phyloP scores from a whole-genome alignment of 2,888 invertebrate species.

The Rhopalosiphum nymphaeae region DNA sequence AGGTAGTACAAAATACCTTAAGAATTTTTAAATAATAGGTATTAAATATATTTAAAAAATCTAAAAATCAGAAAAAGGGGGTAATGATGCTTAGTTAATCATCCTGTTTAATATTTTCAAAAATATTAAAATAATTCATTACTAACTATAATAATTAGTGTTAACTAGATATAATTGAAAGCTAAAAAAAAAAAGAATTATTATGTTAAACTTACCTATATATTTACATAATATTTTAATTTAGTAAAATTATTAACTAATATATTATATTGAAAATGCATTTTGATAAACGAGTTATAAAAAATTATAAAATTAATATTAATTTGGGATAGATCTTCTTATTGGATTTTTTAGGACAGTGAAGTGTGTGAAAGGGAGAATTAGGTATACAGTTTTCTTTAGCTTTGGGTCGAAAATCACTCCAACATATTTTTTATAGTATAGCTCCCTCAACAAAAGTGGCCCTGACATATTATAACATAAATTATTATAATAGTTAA shows the following conservation, averaged over 20 bases:
- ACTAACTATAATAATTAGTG: neutral
- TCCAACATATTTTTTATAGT: neutral
- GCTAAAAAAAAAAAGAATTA: neutral
- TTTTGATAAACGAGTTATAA: neutral
- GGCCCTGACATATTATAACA: neutral
- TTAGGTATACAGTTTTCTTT: neutral
- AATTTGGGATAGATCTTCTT: neutral
- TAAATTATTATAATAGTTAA: conserved; percentile 6
- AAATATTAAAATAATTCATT: neutral
- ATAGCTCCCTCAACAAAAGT: neutral
- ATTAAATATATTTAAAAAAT: neutral
- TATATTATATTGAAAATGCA: too few species aligned
- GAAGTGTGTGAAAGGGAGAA: neutral
- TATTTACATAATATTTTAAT: neutral
- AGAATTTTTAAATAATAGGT: neutral
- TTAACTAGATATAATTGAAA: neutral
- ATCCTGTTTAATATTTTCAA: neutral
- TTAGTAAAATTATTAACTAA: too few species aligned
- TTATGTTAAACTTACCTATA: neutral
- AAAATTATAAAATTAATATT: neutral
- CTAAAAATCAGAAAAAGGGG: neutral
- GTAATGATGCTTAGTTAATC: neutral
- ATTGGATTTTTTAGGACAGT: neutral
- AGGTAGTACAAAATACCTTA: too few species aligned
- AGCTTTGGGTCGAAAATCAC: neutral